These are phyloP conservation scores for Dysmachus trigonus DNA, from an alignment of 2,888 invertebrate genomes.

Conservation along the genomic window DNA sequence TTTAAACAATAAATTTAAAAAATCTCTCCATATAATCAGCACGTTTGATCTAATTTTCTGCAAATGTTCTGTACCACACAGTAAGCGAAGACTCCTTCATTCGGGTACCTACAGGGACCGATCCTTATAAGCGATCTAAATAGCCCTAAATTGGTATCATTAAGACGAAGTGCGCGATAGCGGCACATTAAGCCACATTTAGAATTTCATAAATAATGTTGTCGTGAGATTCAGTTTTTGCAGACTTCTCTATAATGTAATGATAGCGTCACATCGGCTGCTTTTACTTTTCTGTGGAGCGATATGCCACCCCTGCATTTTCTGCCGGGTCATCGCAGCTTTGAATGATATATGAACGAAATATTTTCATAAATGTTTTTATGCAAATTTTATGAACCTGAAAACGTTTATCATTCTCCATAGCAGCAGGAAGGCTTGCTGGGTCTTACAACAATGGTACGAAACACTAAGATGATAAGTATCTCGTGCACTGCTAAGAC, in stretches of 20 bases:
- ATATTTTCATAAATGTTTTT: slow-evolving; percentile 48
- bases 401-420: slow-evolving; percentile 44
- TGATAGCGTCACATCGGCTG: neutral
- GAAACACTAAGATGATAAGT: slow-evolving; percentile 44
- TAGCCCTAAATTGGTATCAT: slow-evolving; percentile 31
- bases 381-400: slow-evolving; percentile 50
- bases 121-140: slow-evolving; percentile 37
- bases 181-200: slow-evolving; percentile 36
- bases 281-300: slow-evolving; percentile 28
- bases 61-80: neutral
- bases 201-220: slow-evolving; percentile 49
- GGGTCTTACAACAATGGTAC: slow-evolving; percentile 11
- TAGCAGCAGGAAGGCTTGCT: slow-evolving; percentile 23
- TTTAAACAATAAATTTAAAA: neutral
- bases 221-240: slow-evolving; percentile 40
- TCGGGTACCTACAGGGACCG: neutral
- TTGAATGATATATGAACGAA: slow-evolving; percentile 41
- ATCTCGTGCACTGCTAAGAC: slow-evolving; percentile 48
- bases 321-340: slow-evolving; percentile 4
- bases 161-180: slow-evolving; percentile 38
- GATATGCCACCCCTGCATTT: slow-evolving; percentile 23
- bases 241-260: neutral
- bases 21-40: neutral
- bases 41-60: slow-evolving; percentile 13
- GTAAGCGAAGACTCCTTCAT: neutral